Percentiles rank a stretch among this genome's conserved stretches.
Evolutionary conservation across 2,797 vertebrate species (phyloP).

Genomic region (Dermochelys coriacea): DNA sequence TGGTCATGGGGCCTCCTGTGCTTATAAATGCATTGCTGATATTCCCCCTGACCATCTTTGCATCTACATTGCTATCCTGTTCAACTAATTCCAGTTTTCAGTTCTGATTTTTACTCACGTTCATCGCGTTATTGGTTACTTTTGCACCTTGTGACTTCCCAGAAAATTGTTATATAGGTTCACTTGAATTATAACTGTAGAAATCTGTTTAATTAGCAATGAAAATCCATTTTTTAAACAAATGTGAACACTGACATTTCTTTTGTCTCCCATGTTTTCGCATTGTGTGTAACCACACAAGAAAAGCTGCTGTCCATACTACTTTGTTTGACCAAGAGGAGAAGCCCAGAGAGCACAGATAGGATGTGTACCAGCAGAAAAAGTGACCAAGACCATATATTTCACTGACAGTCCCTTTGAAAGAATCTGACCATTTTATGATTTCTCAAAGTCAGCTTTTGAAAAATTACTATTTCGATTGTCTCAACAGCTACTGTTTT

Average conservation of each 20-base stretch:
- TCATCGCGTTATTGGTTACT: neutral
- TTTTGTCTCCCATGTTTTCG: neutral
- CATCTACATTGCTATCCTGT: neutral
- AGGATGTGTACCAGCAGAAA: neutral
- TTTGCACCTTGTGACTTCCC: neutral
- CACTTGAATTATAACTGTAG: neutral
- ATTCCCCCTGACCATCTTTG: neutral
- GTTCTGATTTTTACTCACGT: neutral
- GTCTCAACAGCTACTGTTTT: neutral
- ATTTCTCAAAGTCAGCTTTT: neutral
- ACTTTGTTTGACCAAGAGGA: neutral
- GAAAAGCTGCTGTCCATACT: neutral
- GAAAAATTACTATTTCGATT: neutral
- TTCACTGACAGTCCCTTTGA: neutral
- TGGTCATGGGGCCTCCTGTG: no score
- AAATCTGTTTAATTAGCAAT: neutral
- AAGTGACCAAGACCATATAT: neutral
- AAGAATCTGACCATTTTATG: neutral
- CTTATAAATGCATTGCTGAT: neutral
- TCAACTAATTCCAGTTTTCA: neutral
- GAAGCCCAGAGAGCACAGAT: neutral
- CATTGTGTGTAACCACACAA: neutral
- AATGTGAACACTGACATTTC: neutral
- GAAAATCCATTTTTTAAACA: neutral
- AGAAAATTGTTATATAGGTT: neutral